phyloP scores from a whole-genome alignment of 2,797 vertebrate genomes.

The Mus spretus region DNA sequence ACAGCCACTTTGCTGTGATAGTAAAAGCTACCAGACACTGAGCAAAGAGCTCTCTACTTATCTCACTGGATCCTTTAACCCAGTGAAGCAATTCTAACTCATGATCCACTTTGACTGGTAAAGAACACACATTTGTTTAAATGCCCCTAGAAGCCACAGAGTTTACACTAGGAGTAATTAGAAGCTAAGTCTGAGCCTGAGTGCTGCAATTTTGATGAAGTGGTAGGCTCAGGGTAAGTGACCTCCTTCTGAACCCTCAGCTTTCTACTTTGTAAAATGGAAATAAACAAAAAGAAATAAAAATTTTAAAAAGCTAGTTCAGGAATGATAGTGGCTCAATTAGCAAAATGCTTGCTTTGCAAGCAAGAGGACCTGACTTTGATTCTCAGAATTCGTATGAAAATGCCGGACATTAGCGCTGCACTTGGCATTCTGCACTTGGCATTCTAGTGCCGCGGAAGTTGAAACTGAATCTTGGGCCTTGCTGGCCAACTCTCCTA shows the following conservation, averaged over 20 bases:
- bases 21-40: background rate
- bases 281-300: background rate
- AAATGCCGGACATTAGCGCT: background rate
- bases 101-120: constrained; percentile 17
- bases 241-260: background rate
- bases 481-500: background rate
- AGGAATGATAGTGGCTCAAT: background rate
- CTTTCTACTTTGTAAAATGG: constrained; percentile 59
- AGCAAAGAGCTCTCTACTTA: background rate
- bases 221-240: background rate
- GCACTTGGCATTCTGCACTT: background rate
- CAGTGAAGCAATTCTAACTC: background rate
- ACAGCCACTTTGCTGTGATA: background rate
- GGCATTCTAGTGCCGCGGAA: background rate
- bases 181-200: background rate
- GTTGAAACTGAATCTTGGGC: background rate
- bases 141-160: background rate
- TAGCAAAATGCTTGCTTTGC: background rate
- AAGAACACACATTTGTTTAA: constrained; percentile 36
- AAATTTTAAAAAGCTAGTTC: background rate
- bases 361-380: background rate
- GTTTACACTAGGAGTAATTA: background rate
- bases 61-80: background rate
- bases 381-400: background rate
- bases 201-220: background rate